phyloP scores from a whole-genome alignment of 2,888 invertebrate species.

The Drosophila quinaria region DNA sequence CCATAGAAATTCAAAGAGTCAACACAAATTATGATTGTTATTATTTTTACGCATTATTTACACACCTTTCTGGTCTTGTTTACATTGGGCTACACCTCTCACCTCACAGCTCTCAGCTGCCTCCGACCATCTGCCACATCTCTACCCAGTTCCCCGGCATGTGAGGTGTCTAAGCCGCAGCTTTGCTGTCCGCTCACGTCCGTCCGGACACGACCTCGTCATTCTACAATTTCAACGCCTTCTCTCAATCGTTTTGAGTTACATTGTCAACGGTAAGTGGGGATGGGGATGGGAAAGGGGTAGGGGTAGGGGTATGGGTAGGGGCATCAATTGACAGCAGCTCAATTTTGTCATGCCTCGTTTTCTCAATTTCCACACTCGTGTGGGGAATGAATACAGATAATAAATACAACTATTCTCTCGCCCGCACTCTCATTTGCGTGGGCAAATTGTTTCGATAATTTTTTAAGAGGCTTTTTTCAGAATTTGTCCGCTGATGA shows the following conservation, averaged over 20 bases:
- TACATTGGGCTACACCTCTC: conserved; percentile 47
- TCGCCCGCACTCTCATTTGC: conserved; percentile 61
- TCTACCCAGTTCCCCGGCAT: conserved; percentile 27
- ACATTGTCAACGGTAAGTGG: conserved; percentile 38
- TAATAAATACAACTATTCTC: conserved; percentile 4
- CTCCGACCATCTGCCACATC: conserved; percentile 19
- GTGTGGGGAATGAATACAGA: neutral
- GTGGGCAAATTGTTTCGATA: conserved; percentile 74
- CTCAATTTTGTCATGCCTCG: conserved; percentile 77
- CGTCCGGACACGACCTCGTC: conserved; percentile 55
- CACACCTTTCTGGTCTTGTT: conserved; percentile 77
- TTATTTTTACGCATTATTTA: conserved; percentile 81
- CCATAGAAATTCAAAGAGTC: conserved; percentile 64
- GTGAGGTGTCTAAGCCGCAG: conserved; percentile 62
- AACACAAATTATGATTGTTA: conserved; percentile 77
- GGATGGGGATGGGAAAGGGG: neutral
- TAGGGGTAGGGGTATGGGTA: neutral
- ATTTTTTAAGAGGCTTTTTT: conserved; percentile 74
- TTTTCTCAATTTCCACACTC: conserved; percentile 65
- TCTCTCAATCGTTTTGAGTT: conserved; percentile 56
- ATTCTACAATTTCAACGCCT: conserved; percentile 76
- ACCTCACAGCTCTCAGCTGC: neutral
- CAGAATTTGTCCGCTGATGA: conserved; percentile 42
- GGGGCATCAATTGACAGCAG: conserved; percentile 66
- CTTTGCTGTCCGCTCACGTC: conserved; percentile 69